Percentiles rank a stretch among this genome's conserved stretches.
phyloP scores from a whole-genome alignment of 2,797 vertebrate genomes.

The Lithobates sylvaticus region DNA sequence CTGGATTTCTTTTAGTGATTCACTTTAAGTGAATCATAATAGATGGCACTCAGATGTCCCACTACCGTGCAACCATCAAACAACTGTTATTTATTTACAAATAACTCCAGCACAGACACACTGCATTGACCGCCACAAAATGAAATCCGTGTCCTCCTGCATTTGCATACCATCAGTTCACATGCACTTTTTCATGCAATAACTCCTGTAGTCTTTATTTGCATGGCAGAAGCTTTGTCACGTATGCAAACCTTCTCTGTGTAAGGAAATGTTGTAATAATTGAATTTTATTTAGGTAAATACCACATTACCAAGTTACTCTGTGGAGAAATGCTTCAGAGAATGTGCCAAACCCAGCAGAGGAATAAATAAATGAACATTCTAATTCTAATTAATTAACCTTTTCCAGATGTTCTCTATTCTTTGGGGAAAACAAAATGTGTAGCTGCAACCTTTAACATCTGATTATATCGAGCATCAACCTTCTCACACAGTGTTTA shows the following conservation, averaged over 20 bases:
- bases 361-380: slow-evolving; percentile 16
- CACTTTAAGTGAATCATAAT: background rate
- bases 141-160: too few species aligned
- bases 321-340: background rate
- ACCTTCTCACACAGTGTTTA: slow-evolving; percentile 21
- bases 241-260: background rate
- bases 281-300: background rate
- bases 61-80: background rate
- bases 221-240: background rate
- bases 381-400: slow-evolving; percentile 47
- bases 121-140: background rate
- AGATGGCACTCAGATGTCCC: background rate
- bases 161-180: background rate
- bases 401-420: slow-evolving; percentile 39
- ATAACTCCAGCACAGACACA: background rate
- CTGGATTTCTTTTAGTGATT: too few species aligned
- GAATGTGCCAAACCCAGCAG: slow-evolving; percentile 13
- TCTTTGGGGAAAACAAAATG: slow-evolving; percentile 39
- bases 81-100: too few species aligned
- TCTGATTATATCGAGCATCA: slow-evolving; percentile 32
- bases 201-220: background rate
- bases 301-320: background rate
- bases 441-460: slow-evolving; percentile 46
- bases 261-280: background rate
- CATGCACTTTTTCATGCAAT: background rate